Percentiles rank a stretch among this genome's conserved stretches.
phyloP scores from a whole-genome alignment of 2,888 invertebrate species.

The Camponotus fellah region DNA sequence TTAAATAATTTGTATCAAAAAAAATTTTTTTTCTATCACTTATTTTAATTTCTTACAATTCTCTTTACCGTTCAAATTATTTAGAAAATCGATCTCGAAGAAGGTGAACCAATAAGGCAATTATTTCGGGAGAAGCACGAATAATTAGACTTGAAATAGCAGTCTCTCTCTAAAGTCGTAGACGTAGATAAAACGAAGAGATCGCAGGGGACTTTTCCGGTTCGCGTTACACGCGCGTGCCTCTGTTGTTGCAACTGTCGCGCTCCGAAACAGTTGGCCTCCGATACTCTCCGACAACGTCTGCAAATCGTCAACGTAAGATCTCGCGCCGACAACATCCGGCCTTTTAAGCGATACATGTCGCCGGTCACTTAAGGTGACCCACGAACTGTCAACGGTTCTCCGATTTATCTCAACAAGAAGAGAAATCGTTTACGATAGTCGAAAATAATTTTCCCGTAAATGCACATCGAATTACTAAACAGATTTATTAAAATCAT shows the following conservation, averaged over 20 bases:
- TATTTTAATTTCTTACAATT: too few relatives aligned
- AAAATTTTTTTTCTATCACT: too few relatives aligned
- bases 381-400: constrained; percentile 42
- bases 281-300: constrained; percentile 62
- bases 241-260: constrained; percentile 80
- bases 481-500: background rate
- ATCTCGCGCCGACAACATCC: constrained; percentile 69
- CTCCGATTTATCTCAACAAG: background rate
- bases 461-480: background rate
- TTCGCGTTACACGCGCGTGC: constrained; percentile 74
- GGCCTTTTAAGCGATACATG: constrained; percentile 61
- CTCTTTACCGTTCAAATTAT: too few relatives aligned
- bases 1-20: too few relatives aligned
- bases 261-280: constrained; percentile 67
- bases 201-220: constrained; percentile 70
- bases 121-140: background rate
- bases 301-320: constrained; percentile 71
- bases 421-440: constrained; percentile 20
- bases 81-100: background rate
- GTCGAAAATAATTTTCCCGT: background rate
- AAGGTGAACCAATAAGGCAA: background rate
- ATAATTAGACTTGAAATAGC: constrained; percentile 20
- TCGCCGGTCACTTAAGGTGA: constrained; percentile 55
- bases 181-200: constrained; percentile 4
- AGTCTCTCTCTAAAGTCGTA: background rate